These are phyloP conservation scores for Forficula auricularia DNA, from an alignment of 1,140 invertebrate genomes.

Conservation along the genomic window DNA sequence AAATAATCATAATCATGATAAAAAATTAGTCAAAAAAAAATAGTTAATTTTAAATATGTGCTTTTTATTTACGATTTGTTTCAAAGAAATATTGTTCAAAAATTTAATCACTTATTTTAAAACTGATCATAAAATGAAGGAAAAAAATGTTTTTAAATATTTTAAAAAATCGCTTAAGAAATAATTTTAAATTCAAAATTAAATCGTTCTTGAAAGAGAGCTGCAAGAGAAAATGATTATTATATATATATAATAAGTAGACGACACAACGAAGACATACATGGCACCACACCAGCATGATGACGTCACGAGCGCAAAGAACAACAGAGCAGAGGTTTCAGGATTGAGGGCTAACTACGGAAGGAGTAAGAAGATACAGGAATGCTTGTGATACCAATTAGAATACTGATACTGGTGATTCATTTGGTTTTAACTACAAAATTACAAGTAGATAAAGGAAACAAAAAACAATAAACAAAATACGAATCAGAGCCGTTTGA, in stretches of 20 bases:
- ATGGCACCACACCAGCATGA: conserved; percentile 1
- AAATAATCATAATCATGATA: too few relatives aligned
- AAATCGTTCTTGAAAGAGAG: too few relatives aligned
- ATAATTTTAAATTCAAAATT: too few relatives aligned
- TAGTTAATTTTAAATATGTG: too few relatives aligned
- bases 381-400: neutral
- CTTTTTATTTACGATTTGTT: too few relatives aligned
- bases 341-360: neutral
- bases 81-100: too few relatives aligned
- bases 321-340: neutral
- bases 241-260: neutral
- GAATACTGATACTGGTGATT: neutral
- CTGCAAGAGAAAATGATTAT: too few relatives aligned
- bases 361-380: neutral
- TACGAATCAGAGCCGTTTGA: neutral
- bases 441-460: conserved; percentile 8
- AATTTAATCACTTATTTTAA: too few relatives aligned
- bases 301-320: neutral
- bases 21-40: too few relatives aligned
- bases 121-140: too few relatives aligned
- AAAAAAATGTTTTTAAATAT: too few relatives aligned
- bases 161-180: too few relatives aligned
- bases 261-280: neutral
- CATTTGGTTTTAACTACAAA: neutral
- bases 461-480: conserved; percentile 26